Base-by-base conservation (phyloP, 2,888 invertebrate genomes). In the Andrena chrysosceles region DNA sequence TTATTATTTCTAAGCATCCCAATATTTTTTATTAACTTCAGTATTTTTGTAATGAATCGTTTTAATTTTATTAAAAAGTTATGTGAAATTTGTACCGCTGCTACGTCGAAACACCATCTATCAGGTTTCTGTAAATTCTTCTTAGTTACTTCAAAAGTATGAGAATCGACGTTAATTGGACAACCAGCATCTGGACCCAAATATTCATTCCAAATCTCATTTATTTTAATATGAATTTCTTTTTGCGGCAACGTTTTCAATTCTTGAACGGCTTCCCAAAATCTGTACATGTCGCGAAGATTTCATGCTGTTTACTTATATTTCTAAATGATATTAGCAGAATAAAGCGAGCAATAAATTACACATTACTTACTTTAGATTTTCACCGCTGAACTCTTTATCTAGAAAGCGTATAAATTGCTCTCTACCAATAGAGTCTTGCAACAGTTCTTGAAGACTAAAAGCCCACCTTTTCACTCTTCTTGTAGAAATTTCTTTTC, bases 321-420 rank as follows among this genome's bases (percentile, higher is more conserved):
- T 4, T 35, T 64, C 4, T 35, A 67, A 63, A 29, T 56, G 1
- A 8, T 6, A 13, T n/a, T 6, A 7, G 10, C 52, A 10, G 0
- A 49, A 5, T 13, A 62, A 56, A 20, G 26, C 10, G 2, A 20
- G 20, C 54, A 54, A 8, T 16, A 56, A 59, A 49, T 35, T 35
- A 23, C 23, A 2, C 7, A 16, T 68, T 64, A 94, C 96, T 95
- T 93, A 99, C 98, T 98, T 98, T 90, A 99, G 96, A 95, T 99
- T 99, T 95, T 99, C 99, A 64, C 98, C 98, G 91, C 99, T 99
- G 94, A 99, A 99, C 95, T 99, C 99, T 94, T 99, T 99, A 92
- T 98, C 98, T 66, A 99, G 96, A 94, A 99, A 99, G 93, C 96
- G 97, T 84, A 97, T 97, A 94, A 99, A 99, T 94, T 99, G 99